These are phyloP conservation scores for Tangara arthus DNA, from an alignment of 2,797 vertebrate species.

Conservation along the genomic window DNA sequence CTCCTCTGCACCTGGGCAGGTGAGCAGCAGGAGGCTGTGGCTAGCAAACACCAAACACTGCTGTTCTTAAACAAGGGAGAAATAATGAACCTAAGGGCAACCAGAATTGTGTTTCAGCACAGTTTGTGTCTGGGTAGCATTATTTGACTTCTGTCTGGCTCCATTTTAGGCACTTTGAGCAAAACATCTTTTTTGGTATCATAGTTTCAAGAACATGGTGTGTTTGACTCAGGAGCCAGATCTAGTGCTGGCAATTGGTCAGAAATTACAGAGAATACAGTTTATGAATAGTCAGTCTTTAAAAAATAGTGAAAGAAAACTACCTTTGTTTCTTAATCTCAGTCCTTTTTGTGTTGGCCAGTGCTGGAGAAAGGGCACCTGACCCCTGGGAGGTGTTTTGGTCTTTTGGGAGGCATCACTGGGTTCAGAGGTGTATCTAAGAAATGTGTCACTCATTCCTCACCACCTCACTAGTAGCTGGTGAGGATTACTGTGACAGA, in stretches of 20 bases:
- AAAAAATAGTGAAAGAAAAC: not conserved
- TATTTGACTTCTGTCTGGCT: not conserved
- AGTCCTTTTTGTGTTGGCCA: rapidly evolving
- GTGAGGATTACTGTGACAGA: not conserved
- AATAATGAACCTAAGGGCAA: not conserved
- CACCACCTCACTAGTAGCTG: not conserved
- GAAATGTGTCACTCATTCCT: not conserved
- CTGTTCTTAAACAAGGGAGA: not conserved
- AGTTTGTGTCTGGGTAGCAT: not conserved
- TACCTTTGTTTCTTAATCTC: not conserved
- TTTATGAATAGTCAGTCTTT: not conserved
- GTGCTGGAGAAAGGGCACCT: not conserved
- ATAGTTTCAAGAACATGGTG: not conserved
- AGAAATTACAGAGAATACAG: not conserved
- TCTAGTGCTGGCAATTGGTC: not conserved
- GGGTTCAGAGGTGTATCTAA: not conserved
- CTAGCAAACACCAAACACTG: not conserved
- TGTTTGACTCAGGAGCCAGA: not conserved
- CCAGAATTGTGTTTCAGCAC: not conserved
- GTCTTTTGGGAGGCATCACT: not conserved
- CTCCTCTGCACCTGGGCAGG: conserved; percentile 29
- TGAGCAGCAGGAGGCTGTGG: conserved; percentile 7
- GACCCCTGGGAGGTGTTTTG: not conserved
- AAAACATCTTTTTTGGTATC: not conserved
- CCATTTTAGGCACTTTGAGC: not conserved